Conservation (phyloP, 2,797 vertebrate species). For the Bovichtus diacanthus region DNA sequence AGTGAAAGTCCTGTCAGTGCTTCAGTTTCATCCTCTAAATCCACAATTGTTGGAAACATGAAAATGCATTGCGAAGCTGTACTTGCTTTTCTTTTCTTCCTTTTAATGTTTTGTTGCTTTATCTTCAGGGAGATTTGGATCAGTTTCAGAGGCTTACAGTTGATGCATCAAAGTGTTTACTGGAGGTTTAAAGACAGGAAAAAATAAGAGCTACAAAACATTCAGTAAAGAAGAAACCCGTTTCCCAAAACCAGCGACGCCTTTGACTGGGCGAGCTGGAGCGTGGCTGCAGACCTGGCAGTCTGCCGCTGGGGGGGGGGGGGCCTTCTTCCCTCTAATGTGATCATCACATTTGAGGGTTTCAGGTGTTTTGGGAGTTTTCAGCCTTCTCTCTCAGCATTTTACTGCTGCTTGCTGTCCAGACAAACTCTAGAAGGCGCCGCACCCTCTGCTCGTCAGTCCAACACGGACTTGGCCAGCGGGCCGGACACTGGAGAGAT, state of each 20-base stretch:
- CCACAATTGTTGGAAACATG: constrained; percentile 20
- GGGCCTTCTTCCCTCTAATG: constrained; percentile 45
- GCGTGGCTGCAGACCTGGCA: constrained; percentile 26
- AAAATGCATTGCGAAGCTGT: constrained; percentile 51
- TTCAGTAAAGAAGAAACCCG: constrained; percentile 22
- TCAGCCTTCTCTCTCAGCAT: constrained; percentile 42
- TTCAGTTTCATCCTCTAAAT: constrained; percentile 50
- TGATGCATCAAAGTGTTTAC: constrained; percentile 62
- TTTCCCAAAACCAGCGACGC: constrained; percentile 45
- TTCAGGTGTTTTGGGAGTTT: constrained; percentile 48
- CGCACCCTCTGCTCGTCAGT: constrained; percentile 17
- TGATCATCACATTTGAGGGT: constrained; percentile 41
- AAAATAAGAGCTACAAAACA: constrained; percentile 13
- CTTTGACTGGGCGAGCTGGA: constrained; percentile 40
- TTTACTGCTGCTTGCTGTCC: constrained; percentile 55
- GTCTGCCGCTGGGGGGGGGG: constrained; percentile 31
- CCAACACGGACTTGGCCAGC: constrained; percentile 28
- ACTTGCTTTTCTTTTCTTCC: not conserved
- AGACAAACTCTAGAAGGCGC: constrained; percentile 58
- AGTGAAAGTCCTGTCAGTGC: constrained; percentile 48
- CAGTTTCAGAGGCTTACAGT: constrained; percentile 48
- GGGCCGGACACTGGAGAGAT: constrained; percentile 29
- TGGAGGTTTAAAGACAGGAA: constrained; percentile 24
- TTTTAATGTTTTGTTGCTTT: constrained; percentile 38
- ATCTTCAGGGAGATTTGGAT: constrained; percentile 72